phyloP scores from a whole-genome alignment of 2,797 vertebrate species.

The Toxotes lorentzi region DNA sequence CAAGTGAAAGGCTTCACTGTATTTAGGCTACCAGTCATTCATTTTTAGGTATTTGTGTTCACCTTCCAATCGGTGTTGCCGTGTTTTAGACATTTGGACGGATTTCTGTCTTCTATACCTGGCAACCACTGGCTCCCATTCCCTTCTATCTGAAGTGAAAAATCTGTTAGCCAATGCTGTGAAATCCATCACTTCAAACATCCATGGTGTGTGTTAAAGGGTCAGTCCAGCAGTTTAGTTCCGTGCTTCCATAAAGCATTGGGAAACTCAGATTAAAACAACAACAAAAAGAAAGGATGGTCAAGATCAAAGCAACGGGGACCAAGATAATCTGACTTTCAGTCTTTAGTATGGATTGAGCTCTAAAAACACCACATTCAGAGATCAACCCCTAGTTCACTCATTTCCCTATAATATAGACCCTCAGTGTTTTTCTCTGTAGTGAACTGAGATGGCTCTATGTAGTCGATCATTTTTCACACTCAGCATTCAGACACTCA shows the following conservation, averaged over 20 bases:
- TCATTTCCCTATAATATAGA: not conserved
- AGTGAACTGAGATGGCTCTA: too few relatives aligned
- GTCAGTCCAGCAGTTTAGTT: too few relatives aligned
- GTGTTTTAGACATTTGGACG: not conserved
- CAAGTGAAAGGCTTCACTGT: slow-evolving; percentile 38
- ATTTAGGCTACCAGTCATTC: slow-evolving; percentile 24
- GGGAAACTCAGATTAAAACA: not conserved
- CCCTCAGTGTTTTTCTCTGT: not conserved
- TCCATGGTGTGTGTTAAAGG: not conserved
- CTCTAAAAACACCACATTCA: not conserved
- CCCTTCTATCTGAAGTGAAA: not conserved
- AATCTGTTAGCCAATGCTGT: not conserved
- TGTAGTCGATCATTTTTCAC: too few relatives aligned
- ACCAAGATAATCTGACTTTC: not conserved
- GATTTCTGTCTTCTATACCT: not conserved
- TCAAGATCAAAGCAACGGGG: not conserved
- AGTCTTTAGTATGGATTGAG: not conserved
- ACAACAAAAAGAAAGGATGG: too few relatives aligned
- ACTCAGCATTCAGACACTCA: not conserved
- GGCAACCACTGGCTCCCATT: not conserved
- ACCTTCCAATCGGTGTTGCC: not conserved
- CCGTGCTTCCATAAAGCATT: accelerated
- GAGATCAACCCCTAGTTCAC: not conserved
- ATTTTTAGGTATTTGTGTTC: not conserved
- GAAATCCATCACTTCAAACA: not conserved